Conservation (phyloP, 2,797 vertebrate genomes). For the Halcyon chelicuti region DNA sequence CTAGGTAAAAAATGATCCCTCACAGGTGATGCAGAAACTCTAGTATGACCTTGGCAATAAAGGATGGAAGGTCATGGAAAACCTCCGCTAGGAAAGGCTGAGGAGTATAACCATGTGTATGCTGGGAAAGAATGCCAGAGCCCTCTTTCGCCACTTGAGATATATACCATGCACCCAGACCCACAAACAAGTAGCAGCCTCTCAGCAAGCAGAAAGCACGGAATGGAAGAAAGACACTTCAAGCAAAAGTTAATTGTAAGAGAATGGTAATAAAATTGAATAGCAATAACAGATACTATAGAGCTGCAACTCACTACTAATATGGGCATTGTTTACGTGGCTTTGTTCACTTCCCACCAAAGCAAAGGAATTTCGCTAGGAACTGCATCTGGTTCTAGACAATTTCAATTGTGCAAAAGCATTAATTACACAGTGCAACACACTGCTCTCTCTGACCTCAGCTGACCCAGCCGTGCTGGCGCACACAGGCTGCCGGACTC, state of each 20-base stretch:
- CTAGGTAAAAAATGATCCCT: background rate
- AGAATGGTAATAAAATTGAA: background rate
- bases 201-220: background rate
- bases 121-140: background rate
- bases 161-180: background rate
- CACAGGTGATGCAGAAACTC: background rate
- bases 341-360: background rate
- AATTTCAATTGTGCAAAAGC: background rate
- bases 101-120: background rate
- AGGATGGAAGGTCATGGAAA: background rate
- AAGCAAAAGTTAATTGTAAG: background rate
- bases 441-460: background rate
- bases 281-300: background rate
- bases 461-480: accelerated
- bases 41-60: background rate
- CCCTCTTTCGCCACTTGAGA: background rate
- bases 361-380: background rate
- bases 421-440: background rate
- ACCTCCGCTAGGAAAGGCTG: background rate
- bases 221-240: background rate
- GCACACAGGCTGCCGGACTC: background rate
- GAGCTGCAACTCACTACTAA: background rate
- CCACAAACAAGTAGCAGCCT: background rate
- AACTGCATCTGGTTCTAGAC: background rate
- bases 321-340: background rate